phyloP scores from a whole-genome alignment of 2,113 vertebrate genomes.

The Terrapene triunguis region DNA sequence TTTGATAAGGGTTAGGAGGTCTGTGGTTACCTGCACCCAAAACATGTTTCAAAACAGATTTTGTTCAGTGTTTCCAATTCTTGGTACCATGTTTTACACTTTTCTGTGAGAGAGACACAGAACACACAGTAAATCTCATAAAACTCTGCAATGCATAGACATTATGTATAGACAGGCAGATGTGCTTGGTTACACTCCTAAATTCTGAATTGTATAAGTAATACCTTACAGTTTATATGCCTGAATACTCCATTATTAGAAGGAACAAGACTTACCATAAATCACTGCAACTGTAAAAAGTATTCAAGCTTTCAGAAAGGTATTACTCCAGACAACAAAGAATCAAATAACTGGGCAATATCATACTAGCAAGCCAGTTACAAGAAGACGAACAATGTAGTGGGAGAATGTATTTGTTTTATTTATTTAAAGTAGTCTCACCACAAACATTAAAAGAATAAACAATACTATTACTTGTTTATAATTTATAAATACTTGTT shows the following conservation, averaged over 20 bases:
- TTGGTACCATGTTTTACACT: neutral
- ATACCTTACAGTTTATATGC: neutral
- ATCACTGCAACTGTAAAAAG: neutral
- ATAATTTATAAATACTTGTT: neutral
- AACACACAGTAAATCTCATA: neutral
- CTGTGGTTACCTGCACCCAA: neutral
- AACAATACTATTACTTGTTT: neutral
- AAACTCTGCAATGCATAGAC: neutral
- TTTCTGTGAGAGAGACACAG: neutral
- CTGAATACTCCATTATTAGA: neutral
- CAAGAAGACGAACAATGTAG: neutral
- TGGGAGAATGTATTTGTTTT: neutral
- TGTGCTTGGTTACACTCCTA: neutral
- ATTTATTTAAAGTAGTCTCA: neutral
- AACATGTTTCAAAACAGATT: neutral
- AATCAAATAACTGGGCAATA: neutral
- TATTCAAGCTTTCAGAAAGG: neutral
- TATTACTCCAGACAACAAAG: neutral
- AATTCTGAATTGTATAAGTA: neutral
- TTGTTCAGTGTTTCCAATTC: neutral
- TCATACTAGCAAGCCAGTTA: neutral
- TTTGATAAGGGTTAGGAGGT: neutral
- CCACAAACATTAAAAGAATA: neutral
- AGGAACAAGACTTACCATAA: neutral
- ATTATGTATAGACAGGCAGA: neutral